Base-by-base conservation (phyloP, 2,888 invertebrate species). In the Tromatobia lineatoria region DNA sequence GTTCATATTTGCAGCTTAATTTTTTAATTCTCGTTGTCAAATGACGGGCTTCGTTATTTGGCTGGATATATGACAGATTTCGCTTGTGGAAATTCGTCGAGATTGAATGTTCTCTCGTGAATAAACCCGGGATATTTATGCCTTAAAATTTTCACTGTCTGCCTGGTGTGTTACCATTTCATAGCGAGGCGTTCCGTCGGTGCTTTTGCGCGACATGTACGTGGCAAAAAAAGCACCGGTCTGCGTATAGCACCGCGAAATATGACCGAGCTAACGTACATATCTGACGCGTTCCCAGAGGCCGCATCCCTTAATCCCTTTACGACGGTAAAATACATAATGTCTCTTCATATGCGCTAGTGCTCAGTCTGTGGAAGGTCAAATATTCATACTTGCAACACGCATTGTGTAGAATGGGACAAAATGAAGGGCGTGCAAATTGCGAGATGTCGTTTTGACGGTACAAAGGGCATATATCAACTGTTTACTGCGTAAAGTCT, bases 301-400 rank as follows among this genome's bases (percentile, higher is more conserved):
- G 38, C 38, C 15, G 42, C 38, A 34, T 38, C 71, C 61, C 70
- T 61, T 79, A 70, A 50, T 71, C 71, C 61, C 71, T 61, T 79
- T 79, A 61, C 34, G 71, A 64, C 64, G 64, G 50, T 71, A 71
- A 79, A 79, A 79, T 47, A 61, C 18, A 29, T 78, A 78, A 79
- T 79, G 61, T 23, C 71, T 45, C 61, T 71, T 79, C 50, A 79
- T 61, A 50, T 52, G 38, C 38, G 34, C 20, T 25, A 20, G 50
- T 20, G 23, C 50, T 34, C 23, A 42, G 52, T 20, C 20, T 34
- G 47, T 15, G 42, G 11, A 11, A 29, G 79, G 52, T 79, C 50
- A 61, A 61, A 79, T 66, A 76, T 76, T 76, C 59, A 66, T 52
- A 54, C 42, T n/a, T 25, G 7, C 6, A n/a, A 42, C 20, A 47